Conservation (phyloP, 2,797 vertebrate genomes). For the Sciaenops ocellatus region DNA sequence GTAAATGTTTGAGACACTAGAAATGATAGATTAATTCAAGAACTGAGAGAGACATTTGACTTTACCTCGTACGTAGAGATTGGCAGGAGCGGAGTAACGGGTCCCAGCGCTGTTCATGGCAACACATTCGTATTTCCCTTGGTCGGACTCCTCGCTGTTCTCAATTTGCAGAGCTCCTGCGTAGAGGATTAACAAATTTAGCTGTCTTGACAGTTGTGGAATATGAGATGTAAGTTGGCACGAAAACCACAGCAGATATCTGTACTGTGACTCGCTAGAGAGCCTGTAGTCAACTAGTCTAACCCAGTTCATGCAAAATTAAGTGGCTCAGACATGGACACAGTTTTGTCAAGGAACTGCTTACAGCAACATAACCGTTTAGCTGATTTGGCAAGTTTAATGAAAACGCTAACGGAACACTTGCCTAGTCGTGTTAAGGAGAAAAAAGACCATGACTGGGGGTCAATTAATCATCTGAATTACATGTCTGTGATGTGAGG, state of each 20-base stretch:
- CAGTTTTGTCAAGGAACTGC: constrained; percentile 61
- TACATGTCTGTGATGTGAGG: constrained; percentile 50
- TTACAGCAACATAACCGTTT: constrained; percentile 52
- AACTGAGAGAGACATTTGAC: constrained; percentile 31
- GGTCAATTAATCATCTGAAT: constrained; percentile 65
- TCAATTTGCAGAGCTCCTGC: constrained; percentile 87
- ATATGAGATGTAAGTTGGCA: constrained; percentile 54
- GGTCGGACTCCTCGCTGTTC: constrained; percentile 88
- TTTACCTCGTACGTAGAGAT: constrained; percentile 88
- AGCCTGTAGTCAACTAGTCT: constrained; percentile 53
- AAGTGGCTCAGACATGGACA: constrained; percentile 52
- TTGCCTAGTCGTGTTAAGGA: constrained; percentile 49
- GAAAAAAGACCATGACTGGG: constrained; percentile 48
- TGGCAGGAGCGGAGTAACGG: constrained; percentile 86
- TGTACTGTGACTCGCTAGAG: constrained; percentile 53
- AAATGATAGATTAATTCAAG: constrained; percentile 19
- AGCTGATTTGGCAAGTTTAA: constrained; percentile 74
- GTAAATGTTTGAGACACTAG: constrained; percentile 17
- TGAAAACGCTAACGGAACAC: constrained; percentile 62
- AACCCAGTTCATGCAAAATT: constrained; percentile 54
- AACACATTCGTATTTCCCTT: constrained; percentile 88
- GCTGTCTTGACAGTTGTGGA: constrained; percentile 63
- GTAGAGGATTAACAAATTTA: constrained; percentile 70
- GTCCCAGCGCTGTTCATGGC: constrained; percentile 87
- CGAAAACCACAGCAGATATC: constrained; percentile 62